These are phyloP conservation scores for Phoxinus dragarum DNA, from an alignment of 2,797 vertebrate genomes.

Conservation along the genomic window DNA sequence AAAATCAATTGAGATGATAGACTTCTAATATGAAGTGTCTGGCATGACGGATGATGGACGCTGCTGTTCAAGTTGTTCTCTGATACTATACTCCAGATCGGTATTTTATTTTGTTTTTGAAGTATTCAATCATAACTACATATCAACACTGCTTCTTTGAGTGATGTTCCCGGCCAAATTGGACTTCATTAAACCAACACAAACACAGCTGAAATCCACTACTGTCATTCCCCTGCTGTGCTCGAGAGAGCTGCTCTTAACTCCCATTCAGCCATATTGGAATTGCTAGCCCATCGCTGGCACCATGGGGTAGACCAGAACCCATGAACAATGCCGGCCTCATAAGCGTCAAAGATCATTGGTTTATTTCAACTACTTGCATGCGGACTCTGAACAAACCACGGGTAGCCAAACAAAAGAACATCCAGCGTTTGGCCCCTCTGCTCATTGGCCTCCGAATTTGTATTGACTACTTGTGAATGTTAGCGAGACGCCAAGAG, in stretches of 20 bases:
- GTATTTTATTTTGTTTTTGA: slow-evolving; percentile 20
- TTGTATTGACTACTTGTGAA: slow-evolving; percentile 63
- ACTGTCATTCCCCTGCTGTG: slow-evolving; percentile 41
- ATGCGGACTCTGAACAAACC: slow-evolving; percentile 65
- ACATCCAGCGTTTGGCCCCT: slow-evolving; percentile 29
- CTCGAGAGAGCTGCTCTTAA: slow-evolving; percentile 45
- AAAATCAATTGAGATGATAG: background rate
- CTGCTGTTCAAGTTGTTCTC: background rate
- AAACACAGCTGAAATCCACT: slow-evolving; percentile 44
- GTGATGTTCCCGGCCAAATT: slow-evolving; percentile 4
- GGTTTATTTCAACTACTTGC: slow-evolving; percentile 62
- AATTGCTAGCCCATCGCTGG: slow-evolving; percentile 40
- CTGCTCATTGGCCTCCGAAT: slow-evolving; percentile 38
- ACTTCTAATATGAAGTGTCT: background rate
- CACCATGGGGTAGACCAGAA: slow-evolving; percentile 47
- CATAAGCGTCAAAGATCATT: slow-evolving; percentile 54
- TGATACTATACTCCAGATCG: background rate
- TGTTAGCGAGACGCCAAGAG: slow-evolving; percentile 15
- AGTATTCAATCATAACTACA: slow-evolving; percentile 1
- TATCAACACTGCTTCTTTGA: slow-evolving; percentile 24
- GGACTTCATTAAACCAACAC: slow-evolving; percentile 45
- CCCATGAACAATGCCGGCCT: slow-evolving; percentile 45
- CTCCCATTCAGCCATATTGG: slow-evolving; percentile 48
- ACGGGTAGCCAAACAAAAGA: slow-evolving; percentile 61
- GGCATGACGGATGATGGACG: slow-evolving; percentile 4